Evolutionary conservation across 2,888 invertebrate species (phyloP).

Genomic region (Phanerotoma sp.): DNA sequence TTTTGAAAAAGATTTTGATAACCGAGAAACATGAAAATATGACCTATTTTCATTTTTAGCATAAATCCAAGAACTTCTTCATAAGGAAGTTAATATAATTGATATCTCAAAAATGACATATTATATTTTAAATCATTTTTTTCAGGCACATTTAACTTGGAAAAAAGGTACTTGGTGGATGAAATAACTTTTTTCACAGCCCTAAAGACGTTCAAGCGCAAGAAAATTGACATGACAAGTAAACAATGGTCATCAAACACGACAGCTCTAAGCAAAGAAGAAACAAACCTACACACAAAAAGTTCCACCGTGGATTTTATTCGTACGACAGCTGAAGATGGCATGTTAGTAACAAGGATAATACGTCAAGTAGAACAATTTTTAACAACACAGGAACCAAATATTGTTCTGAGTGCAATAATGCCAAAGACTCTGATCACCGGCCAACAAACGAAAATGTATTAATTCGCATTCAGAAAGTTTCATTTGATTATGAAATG

Average conservation of each 20-base stretch:
- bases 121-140: slow-evolving; percentile 31
- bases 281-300: slow-evolving; percentile 43
- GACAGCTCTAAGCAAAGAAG: too few relatives aligned
- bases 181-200: slow-evolving; percentile 73
- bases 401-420: slow-evolving; percentile 36
- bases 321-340: slow-evolving; percentile 46
- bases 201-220: slow-evolving; percentile 60
- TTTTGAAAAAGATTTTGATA: too few relatives aligned
- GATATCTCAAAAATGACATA: background rate
- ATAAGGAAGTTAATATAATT: slow-evolving; percentile 1
- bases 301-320: slow-evolving; percentile 45
- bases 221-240: slow-evolving; percentile 60
- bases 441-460: slow-evolving; percentile 49
- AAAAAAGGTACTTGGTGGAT: slow-evolving; percentile 65
- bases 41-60: too few relatives aligned
- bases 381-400: slow-evolving; percentile 47
- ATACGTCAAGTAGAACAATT: slow-evolving; percentile 51
- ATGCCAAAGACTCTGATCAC: slow-evolving; percentile 41
- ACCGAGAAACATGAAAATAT: too few relatives aligned
- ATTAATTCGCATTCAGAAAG: slow-evolving; percentile 43
- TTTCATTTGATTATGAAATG: too few relatives aligned
- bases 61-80: too few relatives aligned
- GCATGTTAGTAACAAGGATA: slow-evolving; percentile 47
- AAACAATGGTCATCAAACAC: too few relatives aligned
- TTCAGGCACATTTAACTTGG: slow-evolving; percentile 71